Base-by-base conservation (phyloP, 2,113 vertebrate genomes). In the Clarias batrachus region DNA sequence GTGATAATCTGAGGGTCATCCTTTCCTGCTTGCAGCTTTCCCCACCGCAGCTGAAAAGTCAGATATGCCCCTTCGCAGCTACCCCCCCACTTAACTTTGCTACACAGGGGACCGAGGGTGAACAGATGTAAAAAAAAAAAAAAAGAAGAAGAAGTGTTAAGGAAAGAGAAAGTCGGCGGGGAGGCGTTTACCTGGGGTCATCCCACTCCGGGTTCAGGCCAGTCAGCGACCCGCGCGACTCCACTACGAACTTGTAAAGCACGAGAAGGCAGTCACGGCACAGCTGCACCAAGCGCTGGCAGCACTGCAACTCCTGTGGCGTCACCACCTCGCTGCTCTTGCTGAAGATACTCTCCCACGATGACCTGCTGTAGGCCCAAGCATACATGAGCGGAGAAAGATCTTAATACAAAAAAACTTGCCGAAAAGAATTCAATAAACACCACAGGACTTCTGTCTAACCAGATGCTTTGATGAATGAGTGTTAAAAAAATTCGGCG, bases 201-300 rank as follows among this genome's bases (percentile, higher is more conserved):
- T 97, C 96, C 97, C 97, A 97, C 85, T 97, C 96, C 0, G 96
- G 93, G 89, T 94, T 96, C 87, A 96, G 91, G 84, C 96, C 96
- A 7, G 95, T 95, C 88, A 97, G 87, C 8, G 97, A 96, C 87
- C 96, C 96, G 59, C 96, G 95, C 56, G 97, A 95, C 87, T 98
- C 98, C 0, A 93, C 93, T 30, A 98, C 96, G 52, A 97, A 97
- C 94, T 98, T 99, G 95, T 98, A 99, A 91, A 98, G 97, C 84
- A 99, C 96, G 81, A 99, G 93, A 91, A 99, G 95, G 92, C 97
- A 99, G 93, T 97, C 96, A 88, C 97, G 95, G 89, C 98, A 99
- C 88, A 99, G 97, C 93, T 98, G 97, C 12, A 99, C 98, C 91
- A 99, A 92, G 87, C 96, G 95, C 86, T 96, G 97, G 93, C 98